Percentiles rank a stretch among this genome's conserved stretches.
These are phyloP conservation scores for Anabacerthia variegaticeps DNA, from an alignment of 2,797 vertebrate genomes.

Conservation along the genomic window DNA sequence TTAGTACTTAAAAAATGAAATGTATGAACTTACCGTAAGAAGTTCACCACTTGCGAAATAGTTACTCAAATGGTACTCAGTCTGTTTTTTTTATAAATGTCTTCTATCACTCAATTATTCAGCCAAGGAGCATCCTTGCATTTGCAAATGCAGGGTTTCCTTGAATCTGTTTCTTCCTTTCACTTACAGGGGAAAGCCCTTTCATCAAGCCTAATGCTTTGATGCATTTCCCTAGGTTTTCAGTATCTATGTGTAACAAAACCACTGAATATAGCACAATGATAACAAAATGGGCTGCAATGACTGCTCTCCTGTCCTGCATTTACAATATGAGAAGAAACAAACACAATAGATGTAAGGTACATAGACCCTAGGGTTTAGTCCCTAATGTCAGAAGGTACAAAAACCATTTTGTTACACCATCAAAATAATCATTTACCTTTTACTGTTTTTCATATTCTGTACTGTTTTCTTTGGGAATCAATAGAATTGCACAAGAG, in stretches of 20 bases:
- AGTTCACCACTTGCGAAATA: background rate
- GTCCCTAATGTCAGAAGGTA: accelerated
- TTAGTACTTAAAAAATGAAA: background rate
- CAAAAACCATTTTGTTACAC: background rate
- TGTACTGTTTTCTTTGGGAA: background rate
- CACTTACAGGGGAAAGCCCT: background rate
- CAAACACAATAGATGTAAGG: background rate
- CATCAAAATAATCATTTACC: background rate
- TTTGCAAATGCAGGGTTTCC: background rate
- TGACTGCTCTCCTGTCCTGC: background rate
- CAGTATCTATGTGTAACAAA: background rate
- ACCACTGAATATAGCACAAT: background rate
- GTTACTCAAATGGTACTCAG: background rate
- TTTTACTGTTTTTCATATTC: background rate
- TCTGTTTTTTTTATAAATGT: background rate
- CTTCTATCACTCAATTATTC: background rate
- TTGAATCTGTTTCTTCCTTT: background rate
- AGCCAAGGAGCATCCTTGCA: background rate
- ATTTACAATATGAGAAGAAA: background rate
- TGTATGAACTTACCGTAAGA: background rate
- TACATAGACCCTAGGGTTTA: background rate
- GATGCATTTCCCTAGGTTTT: background rate
- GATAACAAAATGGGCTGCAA: background rate
- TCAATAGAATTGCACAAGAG: background rate
- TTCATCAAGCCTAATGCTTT: background rate